phyloP scores from a whole-genome alignment of 1,140 invertebrate species.

The Drosophila prosaltans region DNA sequence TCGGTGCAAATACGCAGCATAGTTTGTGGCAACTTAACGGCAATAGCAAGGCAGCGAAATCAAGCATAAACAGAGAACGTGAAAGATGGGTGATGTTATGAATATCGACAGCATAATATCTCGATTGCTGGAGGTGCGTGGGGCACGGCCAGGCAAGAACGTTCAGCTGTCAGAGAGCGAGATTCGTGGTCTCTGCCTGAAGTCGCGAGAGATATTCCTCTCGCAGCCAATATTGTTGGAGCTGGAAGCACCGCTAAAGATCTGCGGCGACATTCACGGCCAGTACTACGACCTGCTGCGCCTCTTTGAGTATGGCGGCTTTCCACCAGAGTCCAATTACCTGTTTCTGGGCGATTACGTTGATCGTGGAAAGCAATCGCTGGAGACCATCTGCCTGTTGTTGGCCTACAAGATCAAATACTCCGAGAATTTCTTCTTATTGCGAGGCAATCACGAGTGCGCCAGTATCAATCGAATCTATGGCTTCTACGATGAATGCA shows the following conservation, averaged over 20 bases:
- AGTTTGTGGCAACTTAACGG: constrained; percentile 53
- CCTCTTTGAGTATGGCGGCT: constrained; percentile 99
- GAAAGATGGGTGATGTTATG: constrained; percentile 80
- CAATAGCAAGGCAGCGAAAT: constrained; percentile 54
- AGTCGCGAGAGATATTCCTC: constrained; percentile 99
- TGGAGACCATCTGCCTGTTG: constrained; percentile 96
- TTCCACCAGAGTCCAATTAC: constrained; percentile 99
- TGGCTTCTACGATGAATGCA: constrained; percentile 99
- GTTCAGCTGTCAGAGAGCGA: constrained; percentile 98
- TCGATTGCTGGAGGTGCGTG: constrained; percentile 80
- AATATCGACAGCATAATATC: constrained; percentile 82
- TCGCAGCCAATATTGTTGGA: constrained; percentile 99
- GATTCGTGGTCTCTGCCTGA: constrained; percentile 97
- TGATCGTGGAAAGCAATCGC: constrained; percentile 92
- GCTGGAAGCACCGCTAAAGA: constrained; percentile 98
- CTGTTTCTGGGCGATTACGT: constrained; percentile 97
- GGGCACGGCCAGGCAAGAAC: constrained; percentile 90
- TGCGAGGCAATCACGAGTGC: constrained; percentile 93
- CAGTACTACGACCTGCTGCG: constrained; percentile 99
- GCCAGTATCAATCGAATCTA: constrained; percentile 98
- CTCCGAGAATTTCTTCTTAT: constrained; percentile 94
- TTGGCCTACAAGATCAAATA: constrained; percentile 98
- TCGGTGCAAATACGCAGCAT: constrained; percentile 50
- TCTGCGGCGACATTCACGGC: constrained; percentile 99
- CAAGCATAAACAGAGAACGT: constrained; percentile 30